Evolutionary conservation across 2,113 vertebrate species (phyloP).

Genomic region (Geococcyx californianus): DNA sequence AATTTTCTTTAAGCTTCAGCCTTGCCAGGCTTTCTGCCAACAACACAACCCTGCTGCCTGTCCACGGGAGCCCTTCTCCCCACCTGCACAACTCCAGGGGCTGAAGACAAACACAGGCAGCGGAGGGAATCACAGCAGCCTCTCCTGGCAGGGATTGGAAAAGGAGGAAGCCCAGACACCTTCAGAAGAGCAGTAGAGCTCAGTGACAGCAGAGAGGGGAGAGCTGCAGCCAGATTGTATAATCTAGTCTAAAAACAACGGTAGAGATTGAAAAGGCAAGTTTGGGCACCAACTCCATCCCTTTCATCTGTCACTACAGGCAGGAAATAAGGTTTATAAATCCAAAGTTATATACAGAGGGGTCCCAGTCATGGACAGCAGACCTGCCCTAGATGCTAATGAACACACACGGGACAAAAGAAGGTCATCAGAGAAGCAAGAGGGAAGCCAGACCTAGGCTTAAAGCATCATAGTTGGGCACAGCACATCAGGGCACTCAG

Average conservation of each 20-base stretch:
- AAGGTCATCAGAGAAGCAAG: neutral
- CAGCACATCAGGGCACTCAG: neutral
- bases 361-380: neutral
- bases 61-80: neutral
- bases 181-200: neutral
- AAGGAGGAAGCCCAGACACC: neutral
- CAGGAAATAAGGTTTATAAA: neutral
- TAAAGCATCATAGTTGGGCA: fast-evolving
- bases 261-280: neutral
- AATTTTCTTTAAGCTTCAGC: neutral
- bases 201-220: neutral
- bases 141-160: neutral
- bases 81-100: neutral
- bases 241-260: neutral
- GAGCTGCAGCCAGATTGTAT: neutral
- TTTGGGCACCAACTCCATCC: neutral
- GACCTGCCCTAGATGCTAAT: neutral
- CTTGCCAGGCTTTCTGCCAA: neutral
- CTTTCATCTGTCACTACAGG: neutral
- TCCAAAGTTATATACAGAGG: fast-evolving
- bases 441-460: neutral
- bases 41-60: neutral
- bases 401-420: neutral
- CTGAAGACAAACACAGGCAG: neutral
- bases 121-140: neutral